A percentile compares a stretch with the other conserved stretches of the same genome.
Evolutionary conservation across 2,113 vertebrate genomes (phyloP).

Genomic region (Pristiophorus japonicus): DNA sequence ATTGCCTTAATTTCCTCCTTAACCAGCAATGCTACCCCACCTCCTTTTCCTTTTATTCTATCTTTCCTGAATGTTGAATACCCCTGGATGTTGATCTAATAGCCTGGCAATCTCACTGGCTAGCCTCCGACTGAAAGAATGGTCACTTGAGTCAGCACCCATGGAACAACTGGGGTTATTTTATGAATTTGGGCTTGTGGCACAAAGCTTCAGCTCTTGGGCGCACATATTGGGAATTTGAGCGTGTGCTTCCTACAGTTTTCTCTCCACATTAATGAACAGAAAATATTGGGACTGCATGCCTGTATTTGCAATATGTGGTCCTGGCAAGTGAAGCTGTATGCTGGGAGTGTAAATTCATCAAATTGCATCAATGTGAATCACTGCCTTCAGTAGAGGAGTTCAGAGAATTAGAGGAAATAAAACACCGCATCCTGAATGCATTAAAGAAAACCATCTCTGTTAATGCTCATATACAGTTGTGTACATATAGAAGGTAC

Average conservation of each 20-base stretch:
- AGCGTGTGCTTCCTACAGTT: not conserved
- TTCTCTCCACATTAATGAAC: not conserved
- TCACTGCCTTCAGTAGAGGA: not conserved
- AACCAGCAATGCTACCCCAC: too few relatives aligned
- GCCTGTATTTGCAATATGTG: not conserved
- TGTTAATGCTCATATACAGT: not conserved
- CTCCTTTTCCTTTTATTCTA: too few relatives aligned
- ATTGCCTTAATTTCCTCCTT: too few relatives aligned
- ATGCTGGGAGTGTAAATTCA: not conserved
- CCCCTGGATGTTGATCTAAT: too few relatives aligned
- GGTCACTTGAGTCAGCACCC: not conserved
- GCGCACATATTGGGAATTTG: not conserved
- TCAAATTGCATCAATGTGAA: not conserved
- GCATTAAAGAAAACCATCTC: not conserved
- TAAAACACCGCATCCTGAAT: not conserved
- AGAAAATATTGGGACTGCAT: not conserved
- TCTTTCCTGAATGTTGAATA: too few relatives aligned
- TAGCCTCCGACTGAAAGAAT: not conserved
- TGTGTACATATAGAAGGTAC: not conserved
- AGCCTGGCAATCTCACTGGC: not conserved
- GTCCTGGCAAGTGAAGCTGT: not conserved
- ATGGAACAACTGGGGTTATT: not conserved
- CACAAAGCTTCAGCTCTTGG: not conserved
- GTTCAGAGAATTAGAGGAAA: not conserved
- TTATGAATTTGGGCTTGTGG: not conserved